A percentile compares a stretch with the other conserved stretches of the same genome.
phyloP scores from a whole-genome alignment of 2,888 invertebrate genomes.

The Ligdia adustata region DNA sequence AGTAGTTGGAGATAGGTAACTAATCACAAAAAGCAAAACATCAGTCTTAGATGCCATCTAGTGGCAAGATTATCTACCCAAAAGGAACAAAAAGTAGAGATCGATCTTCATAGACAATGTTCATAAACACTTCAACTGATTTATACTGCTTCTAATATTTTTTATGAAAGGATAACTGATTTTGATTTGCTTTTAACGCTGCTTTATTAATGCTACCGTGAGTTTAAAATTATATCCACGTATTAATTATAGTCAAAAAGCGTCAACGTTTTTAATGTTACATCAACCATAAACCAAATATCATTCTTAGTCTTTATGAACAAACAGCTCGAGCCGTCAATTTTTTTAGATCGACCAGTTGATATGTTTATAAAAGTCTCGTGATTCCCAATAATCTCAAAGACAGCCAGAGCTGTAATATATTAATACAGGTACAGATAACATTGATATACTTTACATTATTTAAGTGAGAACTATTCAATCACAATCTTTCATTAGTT shows the following conservation, averaged over 20 bases:
- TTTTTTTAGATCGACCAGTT: constrained; percentile 35
- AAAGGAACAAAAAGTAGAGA: constrained; percentile 70
- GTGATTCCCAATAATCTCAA: constrained; percentile 37
- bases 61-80: constrained; percentile 49
- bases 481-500: constrained; percentile 27
- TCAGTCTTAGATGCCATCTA: constrained; percentile 67
- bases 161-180: too few relatives aligned
- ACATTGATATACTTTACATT: constrained; percentile 27
- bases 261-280: too few relatives aligned
- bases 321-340: too few relatives aligned
- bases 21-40: constrained; percentile 61
- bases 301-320: too few relatives aligned
- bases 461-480: constrained; percentile 12
- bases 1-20: constrained; percentile 56
- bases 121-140: constrained; percentile 53
- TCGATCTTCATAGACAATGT: constrained; percentile 46
- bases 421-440: constrained; percentile 34
- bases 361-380: constrained; percentile 38
- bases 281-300: too few relatives aligned
- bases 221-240: too few relatives aligned
- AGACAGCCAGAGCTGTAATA: constrained; percentile 25
- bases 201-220: too few relatives aligned
- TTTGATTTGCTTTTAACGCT: too few relatives aligned
- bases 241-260: too few relatives aligned
- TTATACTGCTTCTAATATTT: too few relatives aligned